Percentiles rank a stretch among this genome's conserved stretches.
phyloP scores from a whole-genome alignment of 2,888 invertebrate species.

The Hyalella azteca region DNA sequence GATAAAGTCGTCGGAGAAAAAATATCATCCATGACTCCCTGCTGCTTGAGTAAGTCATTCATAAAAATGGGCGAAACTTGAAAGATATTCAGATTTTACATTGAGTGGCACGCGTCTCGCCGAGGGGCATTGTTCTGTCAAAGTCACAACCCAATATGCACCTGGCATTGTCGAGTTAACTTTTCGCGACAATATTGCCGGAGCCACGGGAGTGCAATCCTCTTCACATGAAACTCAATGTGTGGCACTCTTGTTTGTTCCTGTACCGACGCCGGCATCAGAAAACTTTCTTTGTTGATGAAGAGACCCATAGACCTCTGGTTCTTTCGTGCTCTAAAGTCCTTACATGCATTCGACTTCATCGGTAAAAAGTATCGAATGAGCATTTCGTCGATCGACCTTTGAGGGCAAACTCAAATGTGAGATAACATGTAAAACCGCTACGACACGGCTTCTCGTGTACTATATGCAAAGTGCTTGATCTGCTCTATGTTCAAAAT shows the following conservation, averaged over 20 bases:
- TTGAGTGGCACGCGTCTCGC: neutral
- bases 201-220: neutral
- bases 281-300: neutral
- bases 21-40: neutral
- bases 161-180: neutral
- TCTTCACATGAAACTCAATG: neutral
- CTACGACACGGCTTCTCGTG: neutral
- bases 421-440: neutral
- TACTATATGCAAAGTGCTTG: constrained; percentile 26
- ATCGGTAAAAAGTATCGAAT: neutral
- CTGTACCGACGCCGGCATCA: neutral
- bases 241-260: constrained; percentile 14
- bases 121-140: constrained; percentile 28
- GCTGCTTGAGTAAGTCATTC: neutral
- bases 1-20: constrained; percentile 8
- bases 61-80: neutral
- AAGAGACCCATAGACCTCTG: too few species aligned
- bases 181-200: neutral
- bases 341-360: neutral
- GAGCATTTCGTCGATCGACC: constrained; percentile 11
- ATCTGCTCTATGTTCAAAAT: neutral
- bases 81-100: neutral
- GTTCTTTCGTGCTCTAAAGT: neutral
- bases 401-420: neutral
- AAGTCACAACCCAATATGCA: constrained; percentile 2